phyloP scores from a whole-genome alignment of 2,113 vertebrate genomes.

The Megalops atlanticus region DNA sequence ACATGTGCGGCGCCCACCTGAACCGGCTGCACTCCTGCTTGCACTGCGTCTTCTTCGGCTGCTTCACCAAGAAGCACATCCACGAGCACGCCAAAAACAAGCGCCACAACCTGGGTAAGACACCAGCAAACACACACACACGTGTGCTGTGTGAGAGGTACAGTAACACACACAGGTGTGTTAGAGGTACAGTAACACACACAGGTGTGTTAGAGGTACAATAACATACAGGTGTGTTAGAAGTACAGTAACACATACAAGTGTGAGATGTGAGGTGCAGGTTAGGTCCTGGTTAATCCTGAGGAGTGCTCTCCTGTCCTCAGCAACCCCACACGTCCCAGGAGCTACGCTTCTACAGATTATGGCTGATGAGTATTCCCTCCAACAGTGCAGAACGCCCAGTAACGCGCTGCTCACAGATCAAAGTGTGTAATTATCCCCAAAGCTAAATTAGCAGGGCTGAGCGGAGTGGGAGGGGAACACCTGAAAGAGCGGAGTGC shows the following conservation, averaged over 20 bases:
- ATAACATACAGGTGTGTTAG: not conserved
- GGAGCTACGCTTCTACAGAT: not conserved
- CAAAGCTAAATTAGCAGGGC: not conserved
- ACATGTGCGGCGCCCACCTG: conserved; percentile 77
- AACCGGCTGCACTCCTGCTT: conserved; percentile 98
- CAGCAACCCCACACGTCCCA: not conserved
- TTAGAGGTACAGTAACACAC: not conserved
- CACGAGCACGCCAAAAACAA: conserved; percentile 98
- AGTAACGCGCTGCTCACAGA: not conserved
- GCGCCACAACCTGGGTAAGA: conserved; percentile 96
- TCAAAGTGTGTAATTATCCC: not conserved
- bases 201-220: not conserved
- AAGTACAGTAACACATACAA: too few relatives aligned
- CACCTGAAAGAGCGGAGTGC: not conserved
- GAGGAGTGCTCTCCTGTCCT: too few relatives aligned
- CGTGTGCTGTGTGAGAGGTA: too few relatives aligned
- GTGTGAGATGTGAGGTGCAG: too few relatives aligned
- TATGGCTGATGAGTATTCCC: not conserved
- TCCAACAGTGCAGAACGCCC: not conserved
- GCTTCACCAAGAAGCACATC: conserved; percentile 98
- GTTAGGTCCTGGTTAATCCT: too few relatives aligned
- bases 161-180: not conserved
- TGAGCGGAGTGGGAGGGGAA: not conserved
- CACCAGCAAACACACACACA: not conserved
- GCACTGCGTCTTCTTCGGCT: conserved; percentile 98